Percentiles rank a stretch among this genome's conserved stretches.
These are phyloP conservation scores for Sandelia bainsii DNA, from an alignment of 2,797 vertebrate genomes.

Conservation along the genomic window DNA sequence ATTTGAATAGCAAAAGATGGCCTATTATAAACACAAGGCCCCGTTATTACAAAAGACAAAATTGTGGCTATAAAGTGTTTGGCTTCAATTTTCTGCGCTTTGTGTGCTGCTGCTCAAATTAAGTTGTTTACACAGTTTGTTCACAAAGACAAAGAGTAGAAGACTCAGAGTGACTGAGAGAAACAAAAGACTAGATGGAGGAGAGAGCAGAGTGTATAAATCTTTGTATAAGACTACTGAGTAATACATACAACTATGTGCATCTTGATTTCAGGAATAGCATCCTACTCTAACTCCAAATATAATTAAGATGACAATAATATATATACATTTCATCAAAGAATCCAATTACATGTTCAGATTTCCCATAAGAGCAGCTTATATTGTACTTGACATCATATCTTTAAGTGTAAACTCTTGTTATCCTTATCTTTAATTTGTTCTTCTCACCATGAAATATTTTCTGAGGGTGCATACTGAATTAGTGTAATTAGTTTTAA, in stretches of 20 bases:
- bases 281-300: slow-evolving; percentile 11
- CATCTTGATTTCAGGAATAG: slow-evolving; percentile 39
- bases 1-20: slow-evolving; percentile 68
- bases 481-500: slow-evolving; percentile 34
- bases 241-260: slow-evolving; percentile 39
- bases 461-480: slow-evolving; percentile 16
- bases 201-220: slow-evolving; percentile 51
- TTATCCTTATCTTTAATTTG: slow-evolving; percentile 41
- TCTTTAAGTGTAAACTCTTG: slow-evolving; percentile 45
- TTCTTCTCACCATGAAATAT: slow-evolving; percentile 25
- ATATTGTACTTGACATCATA: slow-evolving; percentile 9
- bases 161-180: slow-evolving; percentile 58
- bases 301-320: slow-evolving; percentile 38
- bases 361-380: slow-evolving; percentile 31
- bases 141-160: slow-evolving; percentile 71
- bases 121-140: slow-evolving; percentile 80
- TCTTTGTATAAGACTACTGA: slow-evolving; percentile 50
- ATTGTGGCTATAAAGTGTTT: slow-evolving; percentile 71
- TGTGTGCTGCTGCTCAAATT: slow-evolving; percentile 69
- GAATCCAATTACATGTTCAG: slow-evolving; percentile 36
- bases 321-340: slow-evolving; percentile 37
- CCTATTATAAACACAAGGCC: slow-evolving; percentile 72
- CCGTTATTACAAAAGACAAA: slow-evolving; percentile 76
- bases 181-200: slow-evolving; percentile 60
- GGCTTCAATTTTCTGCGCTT: slow-evolving; percentile 71